Percentiles rank a stretch among this genome's conserved stretches.
Evolutionary conservation across 2,113 vertebrate species (phyloP).

Genomic region (Chloroceryle aenea): DNA sequence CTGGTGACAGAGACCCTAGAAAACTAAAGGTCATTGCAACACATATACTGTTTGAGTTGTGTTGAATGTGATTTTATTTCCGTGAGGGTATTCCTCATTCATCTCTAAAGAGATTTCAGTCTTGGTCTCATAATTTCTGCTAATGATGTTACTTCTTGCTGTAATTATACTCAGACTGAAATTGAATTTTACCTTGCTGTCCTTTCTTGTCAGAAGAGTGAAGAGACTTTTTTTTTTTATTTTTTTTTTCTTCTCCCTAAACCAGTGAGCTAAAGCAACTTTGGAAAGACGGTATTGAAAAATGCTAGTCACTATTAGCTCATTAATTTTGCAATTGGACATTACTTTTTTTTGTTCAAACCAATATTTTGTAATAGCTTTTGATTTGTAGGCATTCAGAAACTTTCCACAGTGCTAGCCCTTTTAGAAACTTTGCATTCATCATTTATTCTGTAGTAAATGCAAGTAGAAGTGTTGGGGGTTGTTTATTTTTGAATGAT

Average conservation of each 20-base stretch:
- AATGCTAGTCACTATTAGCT: not conserved
- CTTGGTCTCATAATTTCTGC: not conserved
- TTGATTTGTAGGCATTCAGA: not conserved
- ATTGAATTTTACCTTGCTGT: not conserved
- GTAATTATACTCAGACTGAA: conserved; percentile 10
- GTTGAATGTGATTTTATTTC: not conserved
- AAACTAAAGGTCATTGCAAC: not conserved
- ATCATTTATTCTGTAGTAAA: not conserved
- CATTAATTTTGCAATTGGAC: not conserved
- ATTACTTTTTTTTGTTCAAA: not conserved
- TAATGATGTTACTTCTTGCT: conserved; percentile 15
- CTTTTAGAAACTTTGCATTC: not conserved
- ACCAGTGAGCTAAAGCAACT: not conserved
- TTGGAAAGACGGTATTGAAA: not conserved
- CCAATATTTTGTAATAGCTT: not conserved
- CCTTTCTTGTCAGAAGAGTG: not conserved
- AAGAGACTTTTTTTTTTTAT: not conserved
- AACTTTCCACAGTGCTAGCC: not conserved
- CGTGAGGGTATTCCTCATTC: not conserved
- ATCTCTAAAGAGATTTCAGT: conserved; percentile 8
- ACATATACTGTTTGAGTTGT: not conserved
- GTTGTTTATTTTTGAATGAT: not conserved
- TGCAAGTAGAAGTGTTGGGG: not conserved
- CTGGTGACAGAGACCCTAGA: not conserved
- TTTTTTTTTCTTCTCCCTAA: not conserved